These are phyloP conservation scores for Vulpes vulpes DNA, from an alignment of 2,113 vertebrate genomes.

Conservation along the genomic window DNA sequence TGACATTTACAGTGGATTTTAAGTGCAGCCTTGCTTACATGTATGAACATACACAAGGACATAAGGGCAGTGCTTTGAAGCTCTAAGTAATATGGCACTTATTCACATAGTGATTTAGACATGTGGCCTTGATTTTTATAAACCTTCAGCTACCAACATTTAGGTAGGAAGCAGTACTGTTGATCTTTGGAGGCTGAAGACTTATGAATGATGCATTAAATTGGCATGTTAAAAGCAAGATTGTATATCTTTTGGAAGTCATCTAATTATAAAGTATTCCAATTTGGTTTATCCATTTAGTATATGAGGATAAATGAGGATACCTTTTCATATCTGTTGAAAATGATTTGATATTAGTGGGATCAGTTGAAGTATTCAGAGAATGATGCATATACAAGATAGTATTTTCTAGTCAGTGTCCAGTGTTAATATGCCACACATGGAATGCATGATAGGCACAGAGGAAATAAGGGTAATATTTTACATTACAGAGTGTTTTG, in stretches of 20 bases:
- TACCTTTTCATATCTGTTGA: not conserved
- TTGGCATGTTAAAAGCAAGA: not conserved
- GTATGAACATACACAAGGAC: not conserved
- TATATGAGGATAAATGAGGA: constrained; percentile 11
- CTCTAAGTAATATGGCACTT: not conserved
- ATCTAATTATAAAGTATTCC: constrained; percentile 36
- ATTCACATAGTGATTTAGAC: not conserved
- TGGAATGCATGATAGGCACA: not conserved
- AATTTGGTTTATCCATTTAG: not conserved
- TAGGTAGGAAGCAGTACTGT: not conserved
- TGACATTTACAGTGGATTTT: not conserved
- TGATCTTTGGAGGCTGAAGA: not conserved
- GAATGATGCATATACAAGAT: not conserved
- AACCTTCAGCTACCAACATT: not conserved
- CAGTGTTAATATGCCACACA: not conserved
- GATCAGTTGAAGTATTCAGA: not conserved
- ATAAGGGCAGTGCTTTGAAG: not conserved
- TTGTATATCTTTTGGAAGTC: not conserved
- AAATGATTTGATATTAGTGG: not conserved
- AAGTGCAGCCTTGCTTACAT: not conserved
- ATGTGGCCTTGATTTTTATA: not conserved
- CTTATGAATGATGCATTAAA: not conserved
- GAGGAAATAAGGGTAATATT: constrained; percentile 62
- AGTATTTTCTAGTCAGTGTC: not conserved
- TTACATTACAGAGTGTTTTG: constrained; percentile 39